Conservation (phyloP, 2,113 vertebrate species). For the Chaetodon auriga region DNA sequence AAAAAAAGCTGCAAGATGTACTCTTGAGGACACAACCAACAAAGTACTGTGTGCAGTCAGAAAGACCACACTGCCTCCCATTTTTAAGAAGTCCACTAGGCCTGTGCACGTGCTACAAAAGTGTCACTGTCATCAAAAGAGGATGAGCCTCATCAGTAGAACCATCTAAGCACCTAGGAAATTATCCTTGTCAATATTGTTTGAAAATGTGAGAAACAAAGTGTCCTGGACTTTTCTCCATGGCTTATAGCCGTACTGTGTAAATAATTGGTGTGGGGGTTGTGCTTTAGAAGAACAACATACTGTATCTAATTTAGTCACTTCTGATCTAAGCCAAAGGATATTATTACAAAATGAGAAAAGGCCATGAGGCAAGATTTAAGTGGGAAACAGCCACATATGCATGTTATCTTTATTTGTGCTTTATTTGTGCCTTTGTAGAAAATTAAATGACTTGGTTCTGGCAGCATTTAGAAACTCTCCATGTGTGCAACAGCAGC, state of each 20-base stretch:
- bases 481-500: slow-evolving; percentile 9
- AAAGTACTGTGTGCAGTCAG: background rate
- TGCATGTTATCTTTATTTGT: slow-evolving; percentile 28
- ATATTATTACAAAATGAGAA: slow-evolving; percentile 8
- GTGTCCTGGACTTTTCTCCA: background rate
- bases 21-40: background rate
- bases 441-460: slow-evolving; percentile 16
- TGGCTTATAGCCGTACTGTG: slow-evolving; percentile 3
- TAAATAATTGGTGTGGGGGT: background rate
- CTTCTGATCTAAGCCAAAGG: background rate
- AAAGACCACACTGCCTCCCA: background rate
- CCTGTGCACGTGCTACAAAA: background rate
- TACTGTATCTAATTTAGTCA: slow-evolving; percentile 16
- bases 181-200: background rate
- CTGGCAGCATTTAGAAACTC: slow-evolving; percentile 20
- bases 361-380: slow-evolving; percentile 4
- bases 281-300: slow-evolving; percentile 4
- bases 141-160: background rate
- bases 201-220: slow-evolving; percentile 11
- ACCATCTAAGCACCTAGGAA: background rate
- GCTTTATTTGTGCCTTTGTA: slow-evolving; percentile 27
- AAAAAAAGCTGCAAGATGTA: background rate
- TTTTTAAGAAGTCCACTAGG: background rate
- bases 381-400: slow-evolving; percentile 12
- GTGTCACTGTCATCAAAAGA: background rate